phyloP scores from a whole-genome alignment of 2,113 vertebrate species.

The Rafetus swinhoei region DNA sequence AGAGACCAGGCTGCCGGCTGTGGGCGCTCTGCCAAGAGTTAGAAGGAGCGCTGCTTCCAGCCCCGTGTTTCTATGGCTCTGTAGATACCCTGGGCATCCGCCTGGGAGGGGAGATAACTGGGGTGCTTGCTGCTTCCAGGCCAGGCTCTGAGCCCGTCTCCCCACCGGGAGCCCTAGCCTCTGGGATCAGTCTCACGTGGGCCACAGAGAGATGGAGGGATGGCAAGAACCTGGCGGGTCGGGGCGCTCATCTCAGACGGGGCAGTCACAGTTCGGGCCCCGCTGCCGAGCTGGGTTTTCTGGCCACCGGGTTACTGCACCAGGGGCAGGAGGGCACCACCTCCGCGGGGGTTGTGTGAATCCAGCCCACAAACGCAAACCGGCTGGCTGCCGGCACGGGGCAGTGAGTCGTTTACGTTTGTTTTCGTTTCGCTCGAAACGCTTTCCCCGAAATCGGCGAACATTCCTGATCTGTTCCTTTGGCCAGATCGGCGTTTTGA shows the following conservation, averaged over 20 bases:
- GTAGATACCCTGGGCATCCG: neutral
- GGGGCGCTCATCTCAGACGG: no score
- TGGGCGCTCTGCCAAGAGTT: no score
- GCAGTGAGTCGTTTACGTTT: neutral
- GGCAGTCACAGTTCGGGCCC: no score
- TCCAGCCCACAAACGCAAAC: neutral
- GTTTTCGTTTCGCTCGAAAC: neutral
- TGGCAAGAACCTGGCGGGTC: no score
- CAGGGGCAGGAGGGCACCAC: no score
- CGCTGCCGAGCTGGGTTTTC: no score
- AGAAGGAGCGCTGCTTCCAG: no score
- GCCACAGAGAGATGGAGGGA: no score
- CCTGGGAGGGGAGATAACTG: neutral
- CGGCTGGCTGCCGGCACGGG: neutral
- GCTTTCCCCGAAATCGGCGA: neutral
- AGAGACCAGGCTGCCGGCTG: no score
- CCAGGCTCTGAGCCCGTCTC: neutral
- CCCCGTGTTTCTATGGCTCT: no score
- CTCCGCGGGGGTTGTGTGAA: neutral
- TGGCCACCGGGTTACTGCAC: no score
- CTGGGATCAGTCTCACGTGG: no score
- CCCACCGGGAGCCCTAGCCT: neutral
- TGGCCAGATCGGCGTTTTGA: neutral
- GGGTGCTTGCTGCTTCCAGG: neutral
- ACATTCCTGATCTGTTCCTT: neutral